phyloP scores from a whole-genome alignment of 2,888 invertebrate species.

The Augiades crinisus region DNA sequence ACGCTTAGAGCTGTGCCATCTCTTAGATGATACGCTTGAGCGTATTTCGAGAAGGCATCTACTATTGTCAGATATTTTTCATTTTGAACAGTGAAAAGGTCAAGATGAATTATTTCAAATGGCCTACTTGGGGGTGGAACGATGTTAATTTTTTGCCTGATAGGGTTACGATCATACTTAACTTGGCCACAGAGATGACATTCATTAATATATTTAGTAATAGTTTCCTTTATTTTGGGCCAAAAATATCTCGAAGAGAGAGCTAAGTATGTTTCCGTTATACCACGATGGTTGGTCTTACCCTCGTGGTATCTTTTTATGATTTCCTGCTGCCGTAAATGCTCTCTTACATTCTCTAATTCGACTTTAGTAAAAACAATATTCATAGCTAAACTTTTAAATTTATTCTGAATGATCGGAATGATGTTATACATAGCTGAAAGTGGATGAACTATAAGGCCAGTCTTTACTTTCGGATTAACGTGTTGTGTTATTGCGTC shows the following conservation, averaged over 20 bases:
- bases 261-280: constrained; percentile 31
- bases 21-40: too few species aligned
- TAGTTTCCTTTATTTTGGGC: too few species aligned
- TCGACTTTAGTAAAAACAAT: constrained; percentile 30
- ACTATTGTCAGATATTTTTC: too few species aligned
- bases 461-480: constrained; percentile 6
- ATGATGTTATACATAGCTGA: constrained; percentile 15
- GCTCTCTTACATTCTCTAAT: constrained; percentile 32
- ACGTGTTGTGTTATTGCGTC: constrained; percentile 5
- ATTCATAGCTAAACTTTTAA: constrained; percentile 34
- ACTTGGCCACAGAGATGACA: not conserved
- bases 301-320: constrained; percentile 34
- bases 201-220: too few species aligned
- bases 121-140: not conserved
- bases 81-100: too few species aligned
- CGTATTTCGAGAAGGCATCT: too few species aligned
- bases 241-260: too few species aligned
- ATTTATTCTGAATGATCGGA: constrained; percentile 32
- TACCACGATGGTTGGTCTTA: constrained; percentile 35
- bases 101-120: too few species aligned
- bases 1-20: too few species aligned
- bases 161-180: not conserved
- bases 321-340: constrained; percentile 32
- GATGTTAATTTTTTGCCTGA: not conserved
- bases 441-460: not conserved